phyloP scores from a whole-genome alignment of 2,888 invertebrate genomes.

The Anthophora plumipes region DNA sequence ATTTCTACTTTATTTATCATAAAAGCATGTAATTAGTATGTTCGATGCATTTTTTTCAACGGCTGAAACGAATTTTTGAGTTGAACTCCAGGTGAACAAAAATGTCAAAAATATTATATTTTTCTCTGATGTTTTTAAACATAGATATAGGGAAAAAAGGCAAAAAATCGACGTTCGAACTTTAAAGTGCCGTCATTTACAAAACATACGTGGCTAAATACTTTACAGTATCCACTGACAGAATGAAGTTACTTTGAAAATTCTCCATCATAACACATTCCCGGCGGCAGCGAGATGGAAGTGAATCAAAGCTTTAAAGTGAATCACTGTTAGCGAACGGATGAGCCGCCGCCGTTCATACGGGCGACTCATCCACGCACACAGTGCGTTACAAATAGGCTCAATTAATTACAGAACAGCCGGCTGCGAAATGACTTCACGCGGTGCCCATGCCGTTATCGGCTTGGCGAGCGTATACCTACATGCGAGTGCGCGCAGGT shows the following conservation, averaged over 20 bases:
- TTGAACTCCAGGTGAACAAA: no score
- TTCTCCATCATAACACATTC: neutral
- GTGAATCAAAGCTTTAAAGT: neutral
- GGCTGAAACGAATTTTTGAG: no score
- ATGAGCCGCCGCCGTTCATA: neutral
- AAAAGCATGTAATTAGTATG: no score
- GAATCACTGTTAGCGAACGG: neutral
- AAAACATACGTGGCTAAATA: no score
- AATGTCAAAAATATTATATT: no score
- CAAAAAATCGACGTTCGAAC: no score
- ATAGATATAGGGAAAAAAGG: no score
- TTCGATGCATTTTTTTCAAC: no score
- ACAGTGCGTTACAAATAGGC: constrained; percentile 47
- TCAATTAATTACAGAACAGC: constrained; percentile 55
- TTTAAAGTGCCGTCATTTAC: no score
- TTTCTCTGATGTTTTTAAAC: no score
- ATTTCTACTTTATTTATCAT: no score
- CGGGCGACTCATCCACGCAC: neutral
- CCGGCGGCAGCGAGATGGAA: neutral
- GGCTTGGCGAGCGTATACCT: constrained; percentile 37
- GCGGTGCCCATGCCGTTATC: constrained; percentile 27
- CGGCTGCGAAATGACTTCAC: constrained; percentile 53
- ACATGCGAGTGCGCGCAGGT: constrained; percentile 49
- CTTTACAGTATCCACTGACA: no score
- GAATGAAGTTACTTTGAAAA: neutral